Percentiles rank a stretch among this genome's conserved stretches.
Evolutionary conservation across 2,888 invertebrate species (phyloP).

Genomic region (Eupelmus urozonus): DNA sequence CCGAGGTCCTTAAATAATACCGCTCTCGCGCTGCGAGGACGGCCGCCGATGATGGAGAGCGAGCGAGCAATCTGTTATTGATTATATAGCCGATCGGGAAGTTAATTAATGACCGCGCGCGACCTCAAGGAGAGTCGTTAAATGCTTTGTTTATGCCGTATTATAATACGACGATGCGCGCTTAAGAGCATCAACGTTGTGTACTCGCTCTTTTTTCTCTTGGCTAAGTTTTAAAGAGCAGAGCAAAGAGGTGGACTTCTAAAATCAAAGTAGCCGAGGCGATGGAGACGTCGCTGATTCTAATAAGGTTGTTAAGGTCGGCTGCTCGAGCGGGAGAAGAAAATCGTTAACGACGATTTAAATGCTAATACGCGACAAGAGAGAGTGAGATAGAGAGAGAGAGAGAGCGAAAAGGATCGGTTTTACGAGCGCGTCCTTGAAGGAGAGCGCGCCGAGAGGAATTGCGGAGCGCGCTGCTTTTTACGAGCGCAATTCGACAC

Average conservation of each 20-base stretch:
- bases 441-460: no score
- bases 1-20: slow-evolving; percentile 1
- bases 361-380: slow-evolving; percentile 26
- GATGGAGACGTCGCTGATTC: slow-evolving; percentile 8
- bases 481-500: no score
- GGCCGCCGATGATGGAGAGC: no score
- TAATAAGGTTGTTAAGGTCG: slow-evolving; percentile 36
- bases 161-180: slow-evolving; percentile 21
- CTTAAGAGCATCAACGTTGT: neutral
- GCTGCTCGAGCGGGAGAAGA: neutral
- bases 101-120: slow-evolving; percentile 39
- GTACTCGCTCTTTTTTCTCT: neutral
- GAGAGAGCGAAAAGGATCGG: no score
- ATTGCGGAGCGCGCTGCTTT: no score
- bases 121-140: slow-evolving; percentile 26
- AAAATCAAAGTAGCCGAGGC: no score
- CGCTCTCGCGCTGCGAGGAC: neutral
- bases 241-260: neutral
- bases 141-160: slow-evolving; percentile 34
- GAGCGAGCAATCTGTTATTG: slow-evolving; percentile 36
- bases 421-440: no score
- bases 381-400: neutral
- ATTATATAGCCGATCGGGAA: slow-evolving; percentile 39
- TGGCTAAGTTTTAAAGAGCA: no score
- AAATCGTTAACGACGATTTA: slow-evolving; percentile 35